phyloP scores from a whole-genome alignment of 2,888 invertebrate species.

The Ectemnius cavifrons region DNA sequence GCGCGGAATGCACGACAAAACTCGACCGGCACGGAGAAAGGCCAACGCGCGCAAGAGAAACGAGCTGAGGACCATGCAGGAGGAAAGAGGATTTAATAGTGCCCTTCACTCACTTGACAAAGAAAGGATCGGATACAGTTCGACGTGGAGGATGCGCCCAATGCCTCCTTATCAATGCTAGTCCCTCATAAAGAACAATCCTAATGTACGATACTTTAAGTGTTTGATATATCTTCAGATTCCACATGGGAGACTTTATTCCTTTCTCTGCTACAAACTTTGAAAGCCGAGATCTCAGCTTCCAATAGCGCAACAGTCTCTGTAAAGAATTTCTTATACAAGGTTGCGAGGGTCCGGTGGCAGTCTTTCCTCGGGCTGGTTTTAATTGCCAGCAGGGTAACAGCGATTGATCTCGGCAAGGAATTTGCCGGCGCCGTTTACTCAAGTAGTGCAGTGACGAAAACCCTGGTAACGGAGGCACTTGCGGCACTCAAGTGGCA shows the following conservation, averaged over 20 bases:
- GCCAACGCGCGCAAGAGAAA: constrained; percentile 1
- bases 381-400: constrained; percentile 56
- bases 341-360: too few relatives aligned
- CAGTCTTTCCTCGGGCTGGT: constrained; percentile 58
- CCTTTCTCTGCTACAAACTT: too few relatives aligned
- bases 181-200: too few relatives aligned
- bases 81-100: constrained; percentile 12
- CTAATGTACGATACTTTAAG: too few relatives aligned
- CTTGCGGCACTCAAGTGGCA: constrained; percentile 26
- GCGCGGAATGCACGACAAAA: constrained; percentile 57
- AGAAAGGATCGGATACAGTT: too few relatives aligned
- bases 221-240: too few relatives aligned
- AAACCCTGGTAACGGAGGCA: constrained; percentile 30
- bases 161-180: too few relatives aligned
- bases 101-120: background rate
- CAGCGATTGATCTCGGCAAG: constrained; percentile 20
- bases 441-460: constrained; percentile 44
- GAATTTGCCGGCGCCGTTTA: constrained; percentile 30
- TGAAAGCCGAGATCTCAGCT: too few relatives aligned
- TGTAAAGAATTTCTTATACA: too few relatives aligned
- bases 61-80: background rate
- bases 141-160: too few relatives aligned
- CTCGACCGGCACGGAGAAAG: constrained; percentile 13
- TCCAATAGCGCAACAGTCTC: too few relatives aligned
- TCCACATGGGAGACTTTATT: too few relatives aligned